Base-by-base conservation (phyloP, 2,888 invertebrate species). In the Coelopa pilipes region DNA sequence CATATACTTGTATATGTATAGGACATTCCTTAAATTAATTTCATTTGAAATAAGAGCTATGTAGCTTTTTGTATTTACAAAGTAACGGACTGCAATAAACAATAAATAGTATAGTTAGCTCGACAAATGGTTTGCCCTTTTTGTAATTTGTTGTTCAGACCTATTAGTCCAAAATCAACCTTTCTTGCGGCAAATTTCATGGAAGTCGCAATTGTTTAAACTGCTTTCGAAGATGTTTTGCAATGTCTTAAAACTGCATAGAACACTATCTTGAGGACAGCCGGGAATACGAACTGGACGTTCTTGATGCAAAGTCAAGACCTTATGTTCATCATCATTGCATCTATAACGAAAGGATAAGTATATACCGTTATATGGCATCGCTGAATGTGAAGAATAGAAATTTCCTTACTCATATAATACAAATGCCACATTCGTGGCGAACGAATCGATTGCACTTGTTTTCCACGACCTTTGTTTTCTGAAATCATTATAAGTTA, bases 291-390 rank as follows among this genome's bases (percentile, higher is more conserved):
- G 90, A 0, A 94, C 88, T 0, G 91, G 88, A 66, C 89, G 89
- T 85, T 96, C 95, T 87, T 96, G 95, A 82, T 95, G 93, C 78
- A 95, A 86, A 0, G 92, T 89, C 76, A 94, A 85, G 49, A 96
- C 89, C 85, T 63, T 89, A 1, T 84, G 82, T 86, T 77, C 84
- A 75, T 71, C 66, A 34, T 72, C 87, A 60, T 86, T 82, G 81
- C 92, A 92, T 74, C 92, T 92, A 84, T 3, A 85, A 87, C 3
- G 10, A n/a, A 63, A 71, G 9, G 0, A 19, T 80, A 57, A 34
- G 1, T 17, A 50, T 34, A 67, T 3, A 17, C 24, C 53, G 34
- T 34, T 34, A 34, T 34, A 34, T 34, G 34, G 34, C 34, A 34
- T 34, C 34, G 2, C 7, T 34, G n/a, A n/a, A n/a, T 34, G 4